Conservation (phyloP, 2,797 vertebrate species). For the Myotis findleyi region DNA sequence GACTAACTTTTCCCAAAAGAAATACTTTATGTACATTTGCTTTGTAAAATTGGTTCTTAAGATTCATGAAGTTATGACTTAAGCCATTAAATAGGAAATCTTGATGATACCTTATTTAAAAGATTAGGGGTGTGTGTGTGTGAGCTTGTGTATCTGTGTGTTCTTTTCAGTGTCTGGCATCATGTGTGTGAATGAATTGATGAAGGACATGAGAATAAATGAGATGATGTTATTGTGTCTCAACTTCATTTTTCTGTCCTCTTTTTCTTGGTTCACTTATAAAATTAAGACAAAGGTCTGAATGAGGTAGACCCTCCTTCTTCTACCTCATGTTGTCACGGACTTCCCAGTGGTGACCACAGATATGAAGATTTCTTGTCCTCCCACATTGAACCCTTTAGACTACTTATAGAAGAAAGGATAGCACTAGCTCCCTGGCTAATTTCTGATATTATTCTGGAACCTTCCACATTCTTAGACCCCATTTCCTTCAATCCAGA, state of each 20-base stretch:
- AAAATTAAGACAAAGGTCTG: neutral
- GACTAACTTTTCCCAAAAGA: neutral
- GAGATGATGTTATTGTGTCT: neutral
- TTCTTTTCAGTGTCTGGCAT: neutral
- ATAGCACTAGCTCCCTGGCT: neutral
- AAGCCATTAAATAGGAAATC: neutral
- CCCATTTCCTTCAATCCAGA: slow-evolving; percentile 57
- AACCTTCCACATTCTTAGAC: slow-evolving; percentile 39
- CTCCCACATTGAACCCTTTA: neutral
- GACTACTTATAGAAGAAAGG: slow-evolving; percentile 30
- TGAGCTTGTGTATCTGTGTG: neutral
- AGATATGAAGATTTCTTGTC: neutral
- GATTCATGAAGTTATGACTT: neutral
- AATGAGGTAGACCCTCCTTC: neutral
- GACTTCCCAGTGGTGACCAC: neutral
- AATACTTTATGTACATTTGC: neutral
- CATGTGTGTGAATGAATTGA: neutral
- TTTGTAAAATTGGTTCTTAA: slow-evolving; percentile 7
- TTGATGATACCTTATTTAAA: neutral
- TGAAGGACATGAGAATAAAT: neutral
- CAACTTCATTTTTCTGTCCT: neutral
- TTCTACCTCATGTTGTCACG: neutral
- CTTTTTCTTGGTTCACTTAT: neutral
- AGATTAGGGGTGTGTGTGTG: neutral
- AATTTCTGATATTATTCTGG: slow-evolving; percentile 40